Conservation (phyloP, 2,888 invertebrate species). For the Ophion slaviceki region DNA sequence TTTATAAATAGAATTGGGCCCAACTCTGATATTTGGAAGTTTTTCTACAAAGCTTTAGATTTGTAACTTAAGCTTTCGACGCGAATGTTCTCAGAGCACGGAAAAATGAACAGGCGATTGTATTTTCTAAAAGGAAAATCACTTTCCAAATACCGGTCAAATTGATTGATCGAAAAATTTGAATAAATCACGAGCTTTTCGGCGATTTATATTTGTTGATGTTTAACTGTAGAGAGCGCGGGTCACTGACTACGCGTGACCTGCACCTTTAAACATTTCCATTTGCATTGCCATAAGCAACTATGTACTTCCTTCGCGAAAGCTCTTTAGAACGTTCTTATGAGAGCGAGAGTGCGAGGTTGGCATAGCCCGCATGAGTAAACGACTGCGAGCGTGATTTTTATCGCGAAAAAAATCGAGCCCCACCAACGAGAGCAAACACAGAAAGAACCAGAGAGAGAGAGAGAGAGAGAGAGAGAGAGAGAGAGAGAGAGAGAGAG, state of each 20-base stretch:
- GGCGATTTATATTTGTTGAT: constrained; percentile 8
- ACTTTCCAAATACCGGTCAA: too few relatives aligned
- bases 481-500: constrained; percentile 8
- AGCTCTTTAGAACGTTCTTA: constrained; percentile 38
- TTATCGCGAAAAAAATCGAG: constrained; percentile 51
- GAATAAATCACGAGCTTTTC: too few relatives aligned
- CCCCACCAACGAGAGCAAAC: background rate
- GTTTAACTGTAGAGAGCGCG: background rate
- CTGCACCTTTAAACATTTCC: constrained; percentile 56
- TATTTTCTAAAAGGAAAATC: too few relatives aligned
- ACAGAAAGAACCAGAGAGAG: constrained; percentile 5
- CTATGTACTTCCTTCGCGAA: constrained; percentile 37
- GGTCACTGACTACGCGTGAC: constrained; percentile 44
- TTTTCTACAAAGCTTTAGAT: too few relatives aligned
- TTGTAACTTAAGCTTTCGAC: too few relatives aligned
- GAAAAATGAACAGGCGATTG: too few relatives aligned
- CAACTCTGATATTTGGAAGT: too few relatives aligned
- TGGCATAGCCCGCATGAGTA: constrained; percentile 24
- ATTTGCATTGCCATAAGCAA: constrained; percentile 68
- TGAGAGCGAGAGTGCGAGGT: constrained; percentile 34
- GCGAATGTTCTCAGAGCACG: too few relatives aligned
- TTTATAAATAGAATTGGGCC: too few relatives aligned
- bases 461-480: constrained; percentile 16
- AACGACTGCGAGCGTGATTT: constrained; percentile 35
- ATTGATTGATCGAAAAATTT: too few relatives aligned